phyloP scores from a whole-genome alignment of 2,113 vertebrate genomes.

The Euleptes europaea region DNA sequence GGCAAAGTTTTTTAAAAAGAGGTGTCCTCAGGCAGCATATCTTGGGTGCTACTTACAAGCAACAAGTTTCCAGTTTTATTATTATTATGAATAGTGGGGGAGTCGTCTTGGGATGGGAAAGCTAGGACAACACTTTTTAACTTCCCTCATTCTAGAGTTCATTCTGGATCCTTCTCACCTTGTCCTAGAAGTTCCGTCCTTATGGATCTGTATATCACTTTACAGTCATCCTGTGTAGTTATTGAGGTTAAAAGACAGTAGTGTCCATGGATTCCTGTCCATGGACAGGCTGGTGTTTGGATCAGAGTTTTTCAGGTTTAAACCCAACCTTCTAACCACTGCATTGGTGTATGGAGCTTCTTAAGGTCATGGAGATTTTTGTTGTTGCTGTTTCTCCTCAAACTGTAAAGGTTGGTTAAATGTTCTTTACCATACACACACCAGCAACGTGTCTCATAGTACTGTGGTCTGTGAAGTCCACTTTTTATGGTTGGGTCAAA shows the following conservation, averaged over 20 bases:
- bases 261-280: background rate
- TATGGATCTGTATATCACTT: background rate
- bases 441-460: conserved; percentile 40
- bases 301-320: background rate
- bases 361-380: background rate
- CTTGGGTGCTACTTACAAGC: background rate
- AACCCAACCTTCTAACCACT: background rate
- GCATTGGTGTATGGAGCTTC: background rate
- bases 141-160: background rate
- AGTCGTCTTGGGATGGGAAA: background rate
- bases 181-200: background rate
- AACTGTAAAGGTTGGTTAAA: conserved; percentile 18
- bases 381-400: background rate
- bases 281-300: background rate
- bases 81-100: background rate
- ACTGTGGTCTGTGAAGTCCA: conserved; percentile 1
- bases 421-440: conserved; percentile 21
- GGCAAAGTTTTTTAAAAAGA: background rate
- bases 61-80: background rate
- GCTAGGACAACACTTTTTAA: background rate
- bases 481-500: conserved; percentile 9
- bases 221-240: background rate
- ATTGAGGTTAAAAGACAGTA: background rate
- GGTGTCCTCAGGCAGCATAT: background rate
- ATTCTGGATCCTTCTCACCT: background rate